Evolutionary conservation across 2,888 invertebrate genomes (phyloP), one percentile per base, ranked within the genome.

Genomic region (Hirtodrosophila histrioides): DNA sequence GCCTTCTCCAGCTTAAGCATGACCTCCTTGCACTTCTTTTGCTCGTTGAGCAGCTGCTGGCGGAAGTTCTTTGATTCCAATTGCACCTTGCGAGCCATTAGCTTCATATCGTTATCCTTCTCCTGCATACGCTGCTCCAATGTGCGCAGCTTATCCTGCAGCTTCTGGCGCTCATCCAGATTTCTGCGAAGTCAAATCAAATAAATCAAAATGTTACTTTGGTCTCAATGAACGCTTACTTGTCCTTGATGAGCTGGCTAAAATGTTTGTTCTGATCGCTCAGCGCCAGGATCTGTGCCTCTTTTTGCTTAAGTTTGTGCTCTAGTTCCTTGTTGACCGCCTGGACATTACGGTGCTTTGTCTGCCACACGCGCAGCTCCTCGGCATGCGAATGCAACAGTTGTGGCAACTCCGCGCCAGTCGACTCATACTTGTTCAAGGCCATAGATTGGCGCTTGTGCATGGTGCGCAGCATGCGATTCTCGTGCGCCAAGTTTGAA

Each of bases 391-490:
- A 94, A 90, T 94, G 94, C 37, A 97, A 92, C 2, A 91, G 58
- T 86, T 95, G 94, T 0, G 96, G 96, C 49, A 96, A 91, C 88
- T 96, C 96, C 0, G 96, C 96, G 86, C 95, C 95, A 1, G 94
- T 94, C 31, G 95, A 95, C 91, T 97, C 96, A 88, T 92, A 94
- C 93, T 95, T 95, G 76, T 94, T 94, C 50, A 97, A 90, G 0
- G 96, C 96, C 62, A 94, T 94, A 84, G 96, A 96, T 84, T 96
- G 96, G 49, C 96, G 94, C 88, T 95, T 96, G 90, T 96, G 96
- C 37, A 96, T 91, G 3, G 95, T 95, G 78, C 95, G 94, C 31
- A 97, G 90, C 37, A 95, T 93, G 76, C 94, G 94, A 89, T 97
- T 97, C 90, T 97, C 97, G 87, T 95, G 94, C 1, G 93, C 92